Base-by-base conservation (phyloP, 2,797 vertebrate genomes). In the Alauda arvensis region DNA sequence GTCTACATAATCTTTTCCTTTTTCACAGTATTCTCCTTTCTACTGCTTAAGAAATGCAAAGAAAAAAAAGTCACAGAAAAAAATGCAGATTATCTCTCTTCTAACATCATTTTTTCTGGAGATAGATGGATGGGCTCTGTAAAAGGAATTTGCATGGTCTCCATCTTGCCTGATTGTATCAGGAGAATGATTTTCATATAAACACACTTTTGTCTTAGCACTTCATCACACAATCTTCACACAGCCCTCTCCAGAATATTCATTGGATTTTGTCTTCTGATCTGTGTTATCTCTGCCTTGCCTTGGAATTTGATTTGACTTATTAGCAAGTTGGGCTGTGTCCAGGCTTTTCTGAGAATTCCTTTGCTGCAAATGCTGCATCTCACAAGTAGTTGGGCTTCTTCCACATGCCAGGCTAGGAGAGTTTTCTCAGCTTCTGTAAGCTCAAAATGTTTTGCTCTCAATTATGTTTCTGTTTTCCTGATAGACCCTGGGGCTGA, bases 181-280 rank as follows among this genome's bases (percentile, higher is more conserved):
- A 4, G 34, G 39, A 87, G 61, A 89, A 74, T 68, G 10, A 84
- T 84, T 93, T 93, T 93, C 74, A 74, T 43, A 67, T 43, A 89
- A 93, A 89, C 81, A 79, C 48, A 31, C 29, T 93, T 91, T 86
- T 67, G 89, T 68, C 46, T 84, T 68, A 52, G 31, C 65, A 55
- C 75, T 92, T 76, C 68, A 90, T 89, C 77, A 67, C 12, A 5
- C 31, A 40, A 66, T 85, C 57, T 84, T 75, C n/a, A 61, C 55
- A 49, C 40, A 39, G 71, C 52, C 63, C 65, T 52, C 55, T 81
- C 37, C 61, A 71, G 75, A 90, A 92, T 89, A 87, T 85, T 69
- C 19, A 90, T 57, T 77, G 65, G 74, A 90, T 91, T 92, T 89
- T 84, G 60, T 70, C 77, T 82, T 65, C 75, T 79, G 61, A 87